Evolutionary conservation across 2,888 invertebrate species (phyloP).

Genomic region (Pinctada fucata): DNA sequence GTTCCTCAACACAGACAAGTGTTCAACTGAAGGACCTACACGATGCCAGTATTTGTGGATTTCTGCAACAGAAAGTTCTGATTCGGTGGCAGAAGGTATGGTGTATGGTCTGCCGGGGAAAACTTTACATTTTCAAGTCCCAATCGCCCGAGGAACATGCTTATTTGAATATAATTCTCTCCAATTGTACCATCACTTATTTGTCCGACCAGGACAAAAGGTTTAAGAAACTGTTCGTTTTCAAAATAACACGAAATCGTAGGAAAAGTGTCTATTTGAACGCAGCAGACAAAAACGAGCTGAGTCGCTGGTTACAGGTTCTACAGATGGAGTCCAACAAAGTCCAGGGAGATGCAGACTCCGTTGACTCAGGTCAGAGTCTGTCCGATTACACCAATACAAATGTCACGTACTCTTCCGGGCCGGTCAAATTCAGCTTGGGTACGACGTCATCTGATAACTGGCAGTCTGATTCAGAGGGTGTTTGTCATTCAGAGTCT

Average conservation of each 20-base stretch:
- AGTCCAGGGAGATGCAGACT: slow-evolving; percentile 39
- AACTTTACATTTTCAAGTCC: slow-evolving; percentile 64
- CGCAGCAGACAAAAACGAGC: slow-evolving; percentile 55
- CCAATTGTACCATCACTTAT: slow-evolving; percentile 58
- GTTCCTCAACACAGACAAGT: slow-evolving; percentile 43
- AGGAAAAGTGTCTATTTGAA: slow-evolving; percentile 61
- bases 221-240: slow-evolving; percentile 57
- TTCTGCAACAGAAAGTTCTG: slow-evolving; percentile 53
- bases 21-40: slow-evolving; percentile 47
- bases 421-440: background rate
- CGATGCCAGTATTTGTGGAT: slow-evolving; percentile 52
- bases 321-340: slow-evolving; percentile 63
- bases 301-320: slow-evolving; percentile 63
- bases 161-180: slow-evolving; percentile 53
- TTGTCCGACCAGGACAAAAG: slow-evolving; percentile 52
- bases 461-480: background rate
- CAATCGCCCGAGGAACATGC: slow-evolving; percentile 57
- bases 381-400: background rate
- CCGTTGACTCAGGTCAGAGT: background rate
- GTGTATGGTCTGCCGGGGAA: slow-evolving; percentile 65
- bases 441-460: background rate
- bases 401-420: background rate
- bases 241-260: slow-evolving; percentile 62
- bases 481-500: background rate
- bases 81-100: slow-evolving; percentile 63